Evolutionary conservation across 35 echinoderm and acorn worm genomes (phyloP).

Genomic region (Nesometra sesokonis): DNA sequence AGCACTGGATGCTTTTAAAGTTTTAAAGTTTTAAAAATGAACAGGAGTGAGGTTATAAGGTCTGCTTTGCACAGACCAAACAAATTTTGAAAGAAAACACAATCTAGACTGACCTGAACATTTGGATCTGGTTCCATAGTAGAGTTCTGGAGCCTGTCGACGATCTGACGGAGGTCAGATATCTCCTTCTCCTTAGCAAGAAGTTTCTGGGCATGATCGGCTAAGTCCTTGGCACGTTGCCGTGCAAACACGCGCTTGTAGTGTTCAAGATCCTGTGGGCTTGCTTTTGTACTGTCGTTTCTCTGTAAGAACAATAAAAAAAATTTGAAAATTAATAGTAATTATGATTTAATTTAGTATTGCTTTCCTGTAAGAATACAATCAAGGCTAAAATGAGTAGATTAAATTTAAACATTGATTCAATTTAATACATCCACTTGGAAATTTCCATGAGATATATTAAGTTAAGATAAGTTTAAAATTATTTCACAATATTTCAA

Average conservation of each 20-base stretch:
- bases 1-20: no score
- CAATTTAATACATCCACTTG: no score
- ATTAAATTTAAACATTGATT: no score
- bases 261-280: constrained; percentile 19
- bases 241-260: constrained; percentile 28
- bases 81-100: not conserved
- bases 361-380: not conserved
- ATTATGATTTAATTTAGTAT: not conserved
- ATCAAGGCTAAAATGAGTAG: not conserved
- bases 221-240: constrained; percentile 57
- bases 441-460: no score
- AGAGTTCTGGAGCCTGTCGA: not conserved
- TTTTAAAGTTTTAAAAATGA: no score
- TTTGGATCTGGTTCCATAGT: constrained; percentile 2
- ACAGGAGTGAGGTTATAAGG: no score
- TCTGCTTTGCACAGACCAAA: no score
- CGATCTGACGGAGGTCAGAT: not conserved
- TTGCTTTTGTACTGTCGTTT: not conserved
- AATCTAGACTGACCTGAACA: not conserved
- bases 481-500: no score
- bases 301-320: not conserved
- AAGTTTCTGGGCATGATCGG: constrained; percentile 52
- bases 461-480: no score
- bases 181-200: constrained; percentile 47
- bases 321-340: not conserved